phyloP scores from a whole-genome alignment of 2,888 invertebrate genomes.

The Cyclophora albipunctata region DNA sequence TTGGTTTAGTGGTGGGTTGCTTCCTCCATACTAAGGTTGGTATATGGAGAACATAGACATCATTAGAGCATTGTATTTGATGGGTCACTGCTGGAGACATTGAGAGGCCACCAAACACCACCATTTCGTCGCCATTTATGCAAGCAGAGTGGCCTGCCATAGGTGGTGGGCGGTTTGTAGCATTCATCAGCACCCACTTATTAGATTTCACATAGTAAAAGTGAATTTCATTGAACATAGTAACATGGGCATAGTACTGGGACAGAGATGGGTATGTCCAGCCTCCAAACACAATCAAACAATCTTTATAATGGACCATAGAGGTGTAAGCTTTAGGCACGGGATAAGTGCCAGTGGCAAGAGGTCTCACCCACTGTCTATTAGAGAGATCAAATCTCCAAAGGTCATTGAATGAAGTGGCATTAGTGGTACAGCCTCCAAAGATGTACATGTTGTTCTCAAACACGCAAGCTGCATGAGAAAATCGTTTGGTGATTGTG shows the following conservation, averaged over 20 bases:
- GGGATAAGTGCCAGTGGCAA: constrained; percentile 91
- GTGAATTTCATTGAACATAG: constrained; percentile 94
- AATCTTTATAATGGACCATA: constrained; percentile 90
- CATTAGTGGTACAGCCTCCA: constrained; percentile 95
- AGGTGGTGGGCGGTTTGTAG: constrained; percentile 83
- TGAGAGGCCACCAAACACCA: constrained; percentile 85
- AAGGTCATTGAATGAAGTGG: constrained; percentile 97
- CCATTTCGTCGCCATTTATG: constrained; percentile 87
- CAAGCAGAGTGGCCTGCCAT: constrained; percentile 96
- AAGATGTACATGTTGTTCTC: constrained; percentile 94
- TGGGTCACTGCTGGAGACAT: constrained; percentile 66
- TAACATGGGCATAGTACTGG: constrained; percentile 88
- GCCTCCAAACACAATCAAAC: constrained; percentile 92
- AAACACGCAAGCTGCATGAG: constrained; percentile 90
- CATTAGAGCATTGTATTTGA: constrained; percentile 80
- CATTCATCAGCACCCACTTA: constrained; percentile 83
- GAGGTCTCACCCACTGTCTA: constrained; percentile 88
- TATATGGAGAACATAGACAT: constrained; percentile 92
- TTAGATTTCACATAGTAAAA: constrained; percentile 87
- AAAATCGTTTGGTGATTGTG: constrained; percentile 92
- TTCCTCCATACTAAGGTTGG: constrained; percentile 85
- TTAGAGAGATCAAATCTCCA: constrained; percentile 94
- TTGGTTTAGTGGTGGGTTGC: constrained; percentile 79
- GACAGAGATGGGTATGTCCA: constrained; percentile 94
- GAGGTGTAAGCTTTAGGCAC: constrained; percentile 97